Base-by-base conservation (phyloP, 1,140 invertebrate species). In the Chlorops oryzae region DNA sequence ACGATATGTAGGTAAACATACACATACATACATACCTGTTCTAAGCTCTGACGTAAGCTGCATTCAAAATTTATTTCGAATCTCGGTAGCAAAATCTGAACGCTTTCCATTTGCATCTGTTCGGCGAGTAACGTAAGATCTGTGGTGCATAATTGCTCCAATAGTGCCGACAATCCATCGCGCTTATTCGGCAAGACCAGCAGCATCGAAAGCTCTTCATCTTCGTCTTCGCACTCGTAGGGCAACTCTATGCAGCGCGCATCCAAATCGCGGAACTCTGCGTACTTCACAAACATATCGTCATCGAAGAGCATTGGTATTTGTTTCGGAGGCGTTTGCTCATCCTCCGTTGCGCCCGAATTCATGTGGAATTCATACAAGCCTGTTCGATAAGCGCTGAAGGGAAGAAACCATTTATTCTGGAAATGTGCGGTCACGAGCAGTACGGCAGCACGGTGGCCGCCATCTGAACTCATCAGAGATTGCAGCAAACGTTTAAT, bases 1-100 rank as follows among this genome's bases (percentile, higher is more conserved):
- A n/a, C n/a, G n/a, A n/a, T n/a, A n/a, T n/a, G n/a, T n/a, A n/a
- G n/a, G n/a, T n/a, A n/a, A n/a, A n/a, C 28, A 15, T 32, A 10
- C 28, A 32, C 28, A 10, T 32, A 15, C 15, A 9, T 9, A 38
- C 22, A 17, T 42, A 55, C 65, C 63, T 69, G 56, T 38, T 65
- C 62, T 4, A 69, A 28, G 0, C 56, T 51, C 32, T 58, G 54
- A 13, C 59, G 56, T 44, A 69, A 41, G 40, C 61, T 63, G 45
- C 63, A 68, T 28, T 69, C 65, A 42, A 77, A 72, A 70, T 87
- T 82, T 35, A 88, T 74, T 59, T 81, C 84, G 59, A 89, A 88
- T 63, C 80, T 85, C 1, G 87, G 86, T 47, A 89, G 55, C 39
- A 66, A 53, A 4, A 87, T 67, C 41, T 73, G 61, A 2, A 84